phyloP scores from a whole-genome alignment of 2,888 invertebrate species.

The Margaritifera margaritifera region DNA sequence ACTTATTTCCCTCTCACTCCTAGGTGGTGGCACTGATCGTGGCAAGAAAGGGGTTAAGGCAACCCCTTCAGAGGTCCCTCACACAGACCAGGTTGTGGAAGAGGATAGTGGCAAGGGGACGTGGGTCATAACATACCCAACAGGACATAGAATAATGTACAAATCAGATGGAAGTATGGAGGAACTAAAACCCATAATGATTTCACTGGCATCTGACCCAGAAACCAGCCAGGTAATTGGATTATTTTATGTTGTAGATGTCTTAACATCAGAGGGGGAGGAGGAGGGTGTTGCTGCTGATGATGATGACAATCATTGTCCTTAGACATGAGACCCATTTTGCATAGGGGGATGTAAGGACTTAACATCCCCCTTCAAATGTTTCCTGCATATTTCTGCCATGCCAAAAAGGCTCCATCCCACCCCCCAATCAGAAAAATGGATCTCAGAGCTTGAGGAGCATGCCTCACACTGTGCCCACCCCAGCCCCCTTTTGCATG shows the following conservation, averaged over 20 bases:
- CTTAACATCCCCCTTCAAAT: too few relatives aligned
- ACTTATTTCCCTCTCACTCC: background rate
- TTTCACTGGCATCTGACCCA: slow-evolving; percentile 69
- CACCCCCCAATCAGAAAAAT: too few relatives aligned
- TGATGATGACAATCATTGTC: too few relatives aligned
- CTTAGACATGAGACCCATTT: too few relatives aligned
- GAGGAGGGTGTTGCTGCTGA: too few relatives aligned
- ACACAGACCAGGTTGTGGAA: slow-evolving; percentile 17
- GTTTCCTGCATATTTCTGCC: too few relatives aligned
- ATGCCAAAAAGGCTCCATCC: too few relatives aligned
- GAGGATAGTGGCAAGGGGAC: slow-evolving; percentile 44
- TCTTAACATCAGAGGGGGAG: background rate
- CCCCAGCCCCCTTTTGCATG: too few relatives aligned
- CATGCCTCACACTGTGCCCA: too few relatives aligned
- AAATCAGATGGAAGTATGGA: slow-evolving; percentile 45
- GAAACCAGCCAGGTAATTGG: slow-evolving; percentile 66
- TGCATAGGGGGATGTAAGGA: too few relatives aligned
- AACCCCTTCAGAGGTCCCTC: background rate
- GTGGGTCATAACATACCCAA: slow-evolving; percentile 66
- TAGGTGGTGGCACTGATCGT: slow-evolving; percentile 23
- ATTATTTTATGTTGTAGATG: background rate
- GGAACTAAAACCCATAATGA: slow-evolving; percentile 56
- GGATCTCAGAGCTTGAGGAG: too few relatives aligned
- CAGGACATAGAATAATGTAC: slow-evolving; percentile 60
- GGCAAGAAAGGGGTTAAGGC: slow-evolving; percentile 23